Evolutionary conservation across 92 coral and sea anemone species (phyloP), one percentile per base, ranked within the genome.

Genomic region (Phymanthus crucifer): DNA sequence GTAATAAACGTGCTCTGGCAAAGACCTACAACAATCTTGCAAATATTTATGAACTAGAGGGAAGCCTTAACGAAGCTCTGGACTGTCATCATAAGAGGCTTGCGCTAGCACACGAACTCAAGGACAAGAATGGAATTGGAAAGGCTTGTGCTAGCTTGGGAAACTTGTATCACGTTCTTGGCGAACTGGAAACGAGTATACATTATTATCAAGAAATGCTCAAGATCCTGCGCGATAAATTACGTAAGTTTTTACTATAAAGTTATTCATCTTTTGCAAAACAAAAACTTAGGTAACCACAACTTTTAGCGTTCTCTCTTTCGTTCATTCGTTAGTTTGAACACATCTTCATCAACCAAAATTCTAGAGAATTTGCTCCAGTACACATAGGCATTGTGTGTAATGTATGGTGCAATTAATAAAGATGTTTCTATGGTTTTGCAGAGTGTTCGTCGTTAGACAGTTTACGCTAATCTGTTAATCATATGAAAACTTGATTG

Each of bases 91-190:
- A 84, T 40, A 88, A 92, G 71, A 70, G 97, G 67, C 90, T 90
- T 7, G 88, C 76, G 8, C 46, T 92, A 50, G 87, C 97, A 16
- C 92, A 83, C 67, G 91, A 92, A 73, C 27, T 92, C 3, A 82
- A 79, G 1, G 97, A 92, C 66, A 90, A 84, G 50, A 90, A 92
- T 54, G 97, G 94, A 6, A 85, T 77, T 19, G 94, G 97, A n/a
- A 92, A 92, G 74, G 94, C 97, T 6, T 83, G 92, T 75, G 94
- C 97, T 27, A 90, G 86, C 69, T 68, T 92, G 7, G 97, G 97
- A 2, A 90, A 78, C 74, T 34, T 92, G 27, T 87, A 83, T 31
- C 97, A 92, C 65, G 92, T 90, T 32, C 61, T 82, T 64, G 97
- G 97, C 32, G 87, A 92, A 14, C 76, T 92, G 47, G 87, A 84